Evolutionary conservation across 1,140 invertebrate species (phyloP).

Genomic region (Trypoxylus dichotomus): DNA sequence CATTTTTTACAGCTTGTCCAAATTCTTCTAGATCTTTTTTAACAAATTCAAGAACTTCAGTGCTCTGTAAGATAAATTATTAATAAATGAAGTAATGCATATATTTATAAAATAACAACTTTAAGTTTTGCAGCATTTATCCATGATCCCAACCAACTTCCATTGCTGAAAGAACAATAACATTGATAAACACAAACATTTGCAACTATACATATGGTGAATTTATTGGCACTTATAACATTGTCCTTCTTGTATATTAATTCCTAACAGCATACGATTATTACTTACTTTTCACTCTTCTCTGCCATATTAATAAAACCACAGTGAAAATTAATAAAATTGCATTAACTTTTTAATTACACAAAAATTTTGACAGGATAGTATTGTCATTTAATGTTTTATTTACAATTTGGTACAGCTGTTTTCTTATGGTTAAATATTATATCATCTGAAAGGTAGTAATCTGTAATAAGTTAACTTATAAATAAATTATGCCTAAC

Average conservation of each 20-base stretch:
- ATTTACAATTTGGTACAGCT: slow-evolving; percentile 29
- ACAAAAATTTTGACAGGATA: slow-evolving; percentile 27
- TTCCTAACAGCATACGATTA: background rate
- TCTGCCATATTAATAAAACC: background rate
- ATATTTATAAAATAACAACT: slow-evolving; percentile 37
- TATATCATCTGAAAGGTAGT: background rate
- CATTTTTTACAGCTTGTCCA: slow-evolving; percentile 67
- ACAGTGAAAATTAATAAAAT: background rate
- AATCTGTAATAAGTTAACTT: background rate
- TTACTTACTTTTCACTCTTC: slow-evolving; percentile 11
- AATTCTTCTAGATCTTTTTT: slow-evolving; percentile 76
- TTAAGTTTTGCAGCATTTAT: slow-evolving; percentile 52
- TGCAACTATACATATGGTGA: slow-evolving; percentile 5
- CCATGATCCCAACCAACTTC: slow-evolving; percentile 52
- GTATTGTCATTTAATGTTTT: slow-evolving; percentile 24
- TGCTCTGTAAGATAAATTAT: slow-evolving; percentile 59
- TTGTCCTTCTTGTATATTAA: background rate
- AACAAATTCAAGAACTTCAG: slow-evolving; percentile 73
- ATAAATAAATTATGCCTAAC: background rate
- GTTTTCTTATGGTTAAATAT: background rate
- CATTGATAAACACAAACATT: background rate
- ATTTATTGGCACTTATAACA: background rate
- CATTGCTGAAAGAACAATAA: slow-evolving; percentile 23
- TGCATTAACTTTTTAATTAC: slow-evolving; percentile 18
- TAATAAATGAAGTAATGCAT: slow-evolving; percentile 30